Percentiles rank a stretch among this genome's conserved stretches.
Evolutionary conservation across 2,888 invertebrate species (phyloP).

Genomic region (Lordiphosa fenestrarum): DNA sequence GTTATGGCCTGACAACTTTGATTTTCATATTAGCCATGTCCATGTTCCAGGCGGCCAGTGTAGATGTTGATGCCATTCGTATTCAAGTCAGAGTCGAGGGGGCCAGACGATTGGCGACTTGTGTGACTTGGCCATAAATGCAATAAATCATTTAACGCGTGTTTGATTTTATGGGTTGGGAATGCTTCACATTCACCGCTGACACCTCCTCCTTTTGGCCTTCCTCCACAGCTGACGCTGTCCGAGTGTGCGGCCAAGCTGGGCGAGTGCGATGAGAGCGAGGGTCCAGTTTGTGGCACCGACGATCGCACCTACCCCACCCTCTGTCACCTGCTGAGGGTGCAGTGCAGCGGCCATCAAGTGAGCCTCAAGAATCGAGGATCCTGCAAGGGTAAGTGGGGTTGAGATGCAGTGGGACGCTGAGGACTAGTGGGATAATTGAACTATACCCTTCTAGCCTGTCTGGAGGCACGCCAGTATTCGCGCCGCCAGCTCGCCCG

Average conservation of each 20-base stretch:
- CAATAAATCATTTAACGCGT: slow-evolving; percentile 75
- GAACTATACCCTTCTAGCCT: slow-evolving; percentile 74
- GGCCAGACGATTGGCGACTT: slow-evolving; percentile 34
- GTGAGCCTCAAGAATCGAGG: slow-evolving; percentile 88
- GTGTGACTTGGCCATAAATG: slow-evolving; percentile 61
- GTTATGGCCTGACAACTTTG: slow-evolving; percentile 64
- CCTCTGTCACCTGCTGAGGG: slow-evolving; percentile 88
- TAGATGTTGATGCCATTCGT: slow-evolving; percentile 46
- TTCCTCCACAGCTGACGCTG: slow-evolving; percentile 34
- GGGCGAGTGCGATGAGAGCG: slow-evolving; percentile 80
- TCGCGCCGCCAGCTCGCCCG: slow-evolving; percentile 80
- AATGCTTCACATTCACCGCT: slow-evolving; percentile 28
- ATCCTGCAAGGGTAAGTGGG: slow-evolving; percentile 85
- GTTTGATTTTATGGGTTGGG: slow-evolving; percentile 51
- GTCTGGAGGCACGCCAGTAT: slow-evolving; percentile 81
- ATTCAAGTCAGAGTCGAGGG: slow-evolving; percentile 54
- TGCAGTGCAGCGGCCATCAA: slow-evolving; percentile 88
- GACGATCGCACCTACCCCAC: slow-evolving; percentile 91
- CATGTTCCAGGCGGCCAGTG: slow-evolving; percentile 1
- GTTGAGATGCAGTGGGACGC: no score
- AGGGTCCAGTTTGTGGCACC: slow-evolving; percentile 80
- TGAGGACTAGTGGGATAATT: no score
- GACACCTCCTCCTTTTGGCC: no score
- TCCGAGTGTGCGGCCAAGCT: slow-evolving; percentile 80
- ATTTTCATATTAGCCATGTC: slow-evolving; percentile 54